phyloP scores from a whole-genome alignment of 2,113 vertebrate genomes.

The Sapajus apella region DNA sequence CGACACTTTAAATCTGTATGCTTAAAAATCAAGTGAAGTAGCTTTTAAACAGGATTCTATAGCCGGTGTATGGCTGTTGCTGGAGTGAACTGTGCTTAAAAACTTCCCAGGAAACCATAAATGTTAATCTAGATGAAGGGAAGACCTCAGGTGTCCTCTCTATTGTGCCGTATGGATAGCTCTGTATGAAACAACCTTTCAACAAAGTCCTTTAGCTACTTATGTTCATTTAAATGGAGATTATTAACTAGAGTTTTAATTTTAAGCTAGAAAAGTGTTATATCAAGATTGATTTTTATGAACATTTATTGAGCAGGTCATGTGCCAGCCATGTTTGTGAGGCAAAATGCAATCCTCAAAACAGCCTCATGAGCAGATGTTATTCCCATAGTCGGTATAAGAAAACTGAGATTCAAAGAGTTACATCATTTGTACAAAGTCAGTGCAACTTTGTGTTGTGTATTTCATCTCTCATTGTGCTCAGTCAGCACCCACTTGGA shows the following conservation, averaged over 20 bases:
- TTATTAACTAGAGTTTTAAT: background rate
- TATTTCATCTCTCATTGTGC: background rate
- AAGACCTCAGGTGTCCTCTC: background rate
- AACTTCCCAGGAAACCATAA: background rate
- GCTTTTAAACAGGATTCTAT: background rate
- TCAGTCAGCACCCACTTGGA: background rate
- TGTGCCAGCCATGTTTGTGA: background rate
- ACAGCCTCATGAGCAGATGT: background rate
- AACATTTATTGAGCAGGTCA: background rate
- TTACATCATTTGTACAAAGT: background rate
- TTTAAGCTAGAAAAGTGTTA: background rate
- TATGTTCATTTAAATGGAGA: background rate
- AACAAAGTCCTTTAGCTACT: background rate
- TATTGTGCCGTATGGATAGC: background rate
- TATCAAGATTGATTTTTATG: background rate
- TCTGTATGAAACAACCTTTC: background rate
- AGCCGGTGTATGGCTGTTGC: background rate
- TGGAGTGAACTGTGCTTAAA: background rate
- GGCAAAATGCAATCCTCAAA: background rate
- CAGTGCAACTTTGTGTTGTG: background rate
- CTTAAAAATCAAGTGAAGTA: conserved; percentile 7
- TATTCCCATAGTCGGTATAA: background rate
- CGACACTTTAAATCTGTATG: background rate
- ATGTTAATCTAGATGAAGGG: background rate
- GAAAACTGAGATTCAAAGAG: background rate